phyloP scores from a whole-genome alignment of 1,140 invertebrate genomes.

The Drosophila burlai region DNA sequence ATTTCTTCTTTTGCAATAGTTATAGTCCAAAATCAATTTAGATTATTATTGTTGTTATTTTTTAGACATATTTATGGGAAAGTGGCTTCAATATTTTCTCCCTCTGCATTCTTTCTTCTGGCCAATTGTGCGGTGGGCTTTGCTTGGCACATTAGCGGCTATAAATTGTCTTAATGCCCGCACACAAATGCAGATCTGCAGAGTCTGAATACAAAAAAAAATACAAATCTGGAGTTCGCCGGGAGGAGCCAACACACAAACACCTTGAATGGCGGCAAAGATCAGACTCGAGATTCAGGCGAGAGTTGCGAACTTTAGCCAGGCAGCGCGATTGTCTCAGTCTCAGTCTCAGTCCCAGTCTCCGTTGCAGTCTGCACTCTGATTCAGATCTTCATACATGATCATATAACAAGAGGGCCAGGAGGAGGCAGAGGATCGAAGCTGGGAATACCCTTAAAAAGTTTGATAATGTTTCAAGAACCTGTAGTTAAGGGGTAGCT shows the following conservation, averaged over 20 bases:
- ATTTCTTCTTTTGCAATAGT: no score
- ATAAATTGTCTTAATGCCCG: constrained; percentile 83
- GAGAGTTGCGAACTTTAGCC: constrained; percentile 54
- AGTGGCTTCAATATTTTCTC: background rate
- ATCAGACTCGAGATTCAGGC: constrained; percentile 70
- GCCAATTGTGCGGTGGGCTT: constrained; percentile 77
- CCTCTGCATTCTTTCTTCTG: constrained; percentile 31
- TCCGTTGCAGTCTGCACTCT: constrained; percentile 49
- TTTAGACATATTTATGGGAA: background rate
- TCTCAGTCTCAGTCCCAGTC: constrained; percentile 39
- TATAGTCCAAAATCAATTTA: no score
- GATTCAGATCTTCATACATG: constrained; percentile 79
- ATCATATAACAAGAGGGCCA: constrained; percentile 56
- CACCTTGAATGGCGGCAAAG: constrained; percentile 82
- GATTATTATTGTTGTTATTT: background rate
- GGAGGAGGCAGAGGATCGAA: background rate
- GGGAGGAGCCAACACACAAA: constrained; percentile 42
- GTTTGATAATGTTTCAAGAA: no score
- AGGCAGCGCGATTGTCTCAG: constrained; percentile 58
- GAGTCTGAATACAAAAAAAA: constrained; percentile 1
- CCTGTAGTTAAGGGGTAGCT: no score
- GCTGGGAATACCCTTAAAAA: background rate
- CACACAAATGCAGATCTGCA: constrained; percentile 40
- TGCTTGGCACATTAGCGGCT: constrained; percentile 83
- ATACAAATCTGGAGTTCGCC: background rate